Evolutionary conservation across 2,888 invertebrate genomes (phyloP), one percentile per base, ranked within the genome.

Genomic region (Hirtodrosophila trivittata): DNA sequence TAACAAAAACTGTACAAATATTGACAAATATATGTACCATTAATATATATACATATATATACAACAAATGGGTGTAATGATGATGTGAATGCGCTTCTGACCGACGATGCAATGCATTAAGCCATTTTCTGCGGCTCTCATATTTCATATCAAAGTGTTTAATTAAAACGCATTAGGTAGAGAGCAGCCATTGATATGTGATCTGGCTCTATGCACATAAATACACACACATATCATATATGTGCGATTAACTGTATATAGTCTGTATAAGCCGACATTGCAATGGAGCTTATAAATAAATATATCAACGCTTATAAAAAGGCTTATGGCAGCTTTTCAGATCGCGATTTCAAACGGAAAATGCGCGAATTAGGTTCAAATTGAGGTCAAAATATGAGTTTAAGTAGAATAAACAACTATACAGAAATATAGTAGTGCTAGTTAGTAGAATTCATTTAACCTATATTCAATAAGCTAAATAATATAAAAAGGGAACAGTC

Each of bases 121-220:
- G 62, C 69, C 65, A 60, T 56, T 54, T 64, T 50, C 62, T 51
- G 64, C 41, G 26, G 46, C 25, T 45, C 42, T 41, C 18, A 26
- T 56, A 52, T 26, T 56, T 56, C 41, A 52, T 52, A 49, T 45
- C 30, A 37, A 65, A 66, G 60, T 60, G 51, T 60, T 80, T 63
- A 77, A 80, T 80, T 75, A 71, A 71, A 77, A 68, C 43, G 52
- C 71, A 77, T 77, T 71, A 71, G 71, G 46, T 43, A 14, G 18
- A 10, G 18, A 10, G 30, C 13, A 32, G 6, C 0, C 28, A 50
- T 37, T 30, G 30, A 37, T 30, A 14, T 39, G 10, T 10, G 3
- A 16, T 7, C 12, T 26, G 35, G 1, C 6, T 35, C 30, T 10
- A 21, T 6, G 12, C 10, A 12, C n/a, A 26, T 7, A 8, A 10